Evolutionary conservation across 2,888 invertebrate species (phyloP), one percentile per base, ranked within the genome.

Genomic region (Thumatha senex): DNA sequence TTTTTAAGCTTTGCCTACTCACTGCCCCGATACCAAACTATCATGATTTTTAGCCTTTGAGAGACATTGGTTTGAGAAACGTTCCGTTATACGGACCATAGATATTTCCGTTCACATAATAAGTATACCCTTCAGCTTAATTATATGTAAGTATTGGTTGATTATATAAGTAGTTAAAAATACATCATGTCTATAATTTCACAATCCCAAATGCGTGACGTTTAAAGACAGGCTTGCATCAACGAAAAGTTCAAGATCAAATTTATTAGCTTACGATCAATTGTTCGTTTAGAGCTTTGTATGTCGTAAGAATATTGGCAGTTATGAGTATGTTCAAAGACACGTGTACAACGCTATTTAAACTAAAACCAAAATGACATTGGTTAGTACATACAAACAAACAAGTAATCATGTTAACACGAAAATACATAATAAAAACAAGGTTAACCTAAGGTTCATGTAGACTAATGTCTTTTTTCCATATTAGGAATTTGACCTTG

Each of bases 211-310:
- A 8, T 24, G 18, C 2, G 18, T 24, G n/a, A 10, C n/a, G 14
- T 14, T 36, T 45, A 45, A 45, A 38, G 36, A 30, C 30, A 45
- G 9, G 13, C 30, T 55, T 55, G 51, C 64, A 56, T 53, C 54
- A 67, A 40, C 12, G 9, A 38, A 64, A 66, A 67, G 61, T 64
- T 61, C 58, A 59, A 61, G 67, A 58, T 34, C 59, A 58, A 56
- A 40, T 7, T 30, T 33, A 48, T 48, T 38, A 52, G 46, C 53
- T 53, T 55, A 51, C 58, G 63, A 67, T 61, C 51, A 56, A 67
- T 63, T 54, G 60, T 60, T 50, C 46, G 48, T 14, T 14, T 11
- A 11, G 36, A 40, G 46, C 18, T 34, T 55, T 48, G n/a, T 35
- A 47, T 62, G 55, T 58, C 54, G 57, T 48, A 68, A 67, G 44